Evolutionary conservation across 2,888 invertebrate genomes (phyloP).

Genomic region (Odontocolon sp.): DNA sequence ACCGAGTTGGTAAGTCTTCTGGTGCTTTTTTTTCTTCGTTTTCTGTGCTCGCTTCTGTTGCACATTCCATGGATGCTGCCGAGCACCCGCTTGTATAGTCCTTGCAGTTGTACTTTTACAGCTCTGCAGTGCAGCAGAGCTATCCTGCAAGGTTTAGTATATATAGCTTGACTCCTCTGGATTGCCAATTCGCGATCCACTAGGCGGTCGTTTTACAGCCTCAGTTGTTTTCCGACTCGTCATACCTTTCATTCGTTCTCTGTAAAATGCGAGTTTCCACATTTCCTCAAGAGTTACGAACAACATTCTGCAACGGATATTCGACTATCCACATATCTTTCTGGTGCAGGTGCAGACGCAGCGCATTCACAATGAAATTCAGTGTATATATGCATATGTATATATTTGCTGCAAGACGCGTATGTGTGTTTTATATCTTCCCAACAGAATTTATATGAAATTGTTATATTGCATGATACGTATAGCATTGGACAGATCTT

Average conservation of each 20-base stretch:
- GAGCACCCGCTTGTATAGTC: constrained; percentile 7
- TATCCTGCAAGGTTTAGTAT: too few species aligned
- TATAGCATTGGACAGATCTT: too few species aligned
- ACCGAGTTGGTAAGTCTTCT: constrained; percentile 12
- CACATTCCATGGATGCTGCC: constrained; percentile 37
- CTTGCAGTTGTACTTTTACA: background rate
- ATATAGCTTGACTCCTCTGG: background rate
- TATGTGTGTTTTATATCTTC: too few species aligned
- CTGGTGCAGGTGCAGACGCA: background rate
- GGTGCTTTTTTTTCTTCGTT: constrained; percentile 1
- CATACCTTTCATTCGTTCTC: background rate
- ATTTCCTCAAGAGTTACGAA: constrained; percentile 15
- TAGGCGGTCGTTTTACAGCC: background rate
- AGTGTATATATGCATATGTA: background rate
- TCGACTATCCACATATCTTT: background rate
- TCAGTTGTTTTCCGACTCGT: background rate
- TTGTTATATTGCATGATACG: too few species aligned
- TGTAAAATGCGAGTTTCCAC: constrained; percentile 5
- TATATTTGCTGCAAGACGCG: too few species aligned
- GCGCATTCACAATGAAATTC: background rate
- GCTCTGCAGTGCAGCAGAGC: background rate
- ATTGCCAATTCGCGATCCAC: constrained; percentile 28
- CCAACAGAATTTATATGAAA: too few species aligned
- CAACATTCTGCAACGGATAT: constrained; percentile 3
- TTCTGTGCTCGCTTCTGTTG: constrained; percentile 9